A percentile compares a stretch with the other conserved stretches of the same genome.
These are phyloP conservation scores for Tetheella fluctuosa DNA, from an alignment of 2,888 invertebrate species.

Conservation along the genomic window DNA sequence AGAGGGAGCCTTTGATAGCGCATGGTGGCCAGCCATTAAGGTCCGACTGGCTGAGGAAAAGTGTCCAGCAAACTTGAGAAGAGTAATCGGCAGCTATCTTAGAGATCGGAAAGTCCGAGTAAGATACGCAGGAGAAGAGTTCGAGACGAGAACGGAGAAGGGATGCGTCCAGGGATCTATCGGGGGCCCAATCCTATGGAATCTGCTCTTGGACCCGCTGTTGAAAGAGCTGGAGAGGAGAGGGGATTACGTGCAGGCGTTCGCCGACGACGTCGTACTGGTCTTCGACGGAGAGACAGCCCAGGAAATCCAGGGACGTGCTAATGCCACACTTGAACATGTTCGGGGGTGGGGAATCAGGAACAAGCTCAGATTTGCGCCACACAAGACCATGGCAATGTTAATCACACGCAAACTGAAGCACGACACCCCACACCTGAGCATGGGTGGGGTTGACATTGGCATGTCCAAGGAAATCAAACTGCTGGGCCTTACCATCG, in stretches of 20 bases:
- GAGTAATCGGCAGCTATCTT: not conserved
- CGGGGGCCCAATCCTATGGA: constrained; percentile 25
- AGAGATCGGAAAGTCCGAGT: too few species aligned
- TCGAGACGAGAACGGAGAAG: constrained; percentile 11
- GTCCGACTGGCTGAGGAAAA: too few species aligned
- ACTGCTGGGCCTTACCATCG: constrained; percentile 9
- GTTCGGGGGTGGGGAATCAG: constrained; percentile 3
- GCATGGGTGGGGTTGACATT: not conserved
- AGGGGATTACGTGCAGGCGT: constrained; percentile 2
- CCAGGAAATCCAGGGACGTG: constrained; percentile 13
- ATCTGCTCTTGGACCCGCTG: constrained; percentile 21
- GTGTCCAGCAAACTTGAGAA: too few species aligned
- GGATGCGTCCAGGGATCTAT: constrained; percentile 26
- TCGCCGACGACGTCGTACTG: too few species aligned
- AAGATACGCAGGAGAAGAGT: constrained; percentile 2
- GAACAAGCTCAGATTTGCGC: too few species aligned
- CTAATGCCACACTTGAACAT: constrained; percentile 3
- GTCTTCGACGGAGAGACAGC: constrained; percentile 18
- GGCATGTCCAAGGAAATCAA: constrained; percentile 2
- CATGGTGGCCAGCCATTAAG: too few species aligned
- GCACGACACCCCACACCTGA: too few species aligned
- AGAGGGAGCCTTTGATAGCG: too few species aligned
- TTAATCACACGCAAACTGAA: too few species aligned
- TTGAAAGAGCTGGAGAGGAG: not conserved
- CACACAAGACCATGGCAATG: too few species aligned